phyloP scores from a whole-genome alignment of 1,140 invertebrate genomes.

The Dendrolimus punctatus region DNA sequence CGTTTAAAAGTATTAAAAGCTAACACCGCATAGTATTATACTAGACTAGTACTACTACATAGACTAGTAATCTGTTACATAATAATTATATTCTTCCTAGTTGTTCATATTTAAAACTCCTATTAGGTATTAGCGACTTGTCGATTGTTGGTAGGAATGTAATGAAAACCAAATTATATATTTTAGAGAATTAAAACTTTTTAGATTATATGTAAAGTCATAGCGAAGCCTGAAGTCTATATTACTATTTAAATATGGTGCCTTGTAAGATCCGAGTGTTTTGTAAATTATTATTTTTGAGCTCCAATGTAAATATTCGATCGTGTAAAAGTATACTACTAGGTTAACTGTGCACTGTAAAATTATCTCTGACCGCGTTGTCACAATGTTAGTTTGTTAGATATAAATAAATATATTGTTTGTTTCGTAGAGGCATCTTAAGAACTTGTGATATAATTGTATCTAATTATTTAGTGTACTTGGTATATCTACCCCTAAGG shows the following conservation, averaged over 20 bases:
- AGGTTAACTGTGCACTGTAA: constrained; percentile 54
- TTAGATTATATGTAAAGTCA: constrained; percentile 69
- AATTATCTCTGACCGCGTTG: constrained; percentile 44
- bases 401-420: constrained; percentile 65
- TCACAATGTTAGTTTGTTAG: constrained; percentile 39
- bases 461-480: constrained; percentile 55
- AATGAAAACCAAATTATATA: constrained; percentile 71
- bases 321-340: constrained; percentile 65
- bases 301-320: constrained; percentile 64
- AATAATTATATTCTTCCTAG: constrained; percentile 67
- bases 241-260: constrained; percentile 67
- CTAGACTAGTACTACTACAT: too few species aligned
- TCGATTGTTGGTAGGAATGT: constrained; percentile 66
- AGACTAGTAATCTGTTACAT: constrained; percentile 64
- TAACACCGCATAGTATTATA: constrained; percentile 39
- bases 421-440: constrained; percentile 66
- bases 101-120: constrained; percentile 70
- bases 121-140: constrained; percentile 65
- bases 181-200: constrained; percentile 69
- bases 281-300: constrained; percentile 66
- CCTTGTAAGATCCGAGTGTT: constrained; percentile 60
- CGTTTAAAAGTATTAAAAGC: constrained; percentile 25
- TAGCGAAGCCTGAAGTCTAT: constrained; percentile 65
- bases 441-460: constrained; percentile 69
- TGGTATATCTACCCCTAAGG: constrained; percentile 37